Evolutionary conservation across 2,113 vertebrate genomes (phyloP), one percentile per base, ranked within the genome.

Genomic region (Lampris incognitus): DNA sequence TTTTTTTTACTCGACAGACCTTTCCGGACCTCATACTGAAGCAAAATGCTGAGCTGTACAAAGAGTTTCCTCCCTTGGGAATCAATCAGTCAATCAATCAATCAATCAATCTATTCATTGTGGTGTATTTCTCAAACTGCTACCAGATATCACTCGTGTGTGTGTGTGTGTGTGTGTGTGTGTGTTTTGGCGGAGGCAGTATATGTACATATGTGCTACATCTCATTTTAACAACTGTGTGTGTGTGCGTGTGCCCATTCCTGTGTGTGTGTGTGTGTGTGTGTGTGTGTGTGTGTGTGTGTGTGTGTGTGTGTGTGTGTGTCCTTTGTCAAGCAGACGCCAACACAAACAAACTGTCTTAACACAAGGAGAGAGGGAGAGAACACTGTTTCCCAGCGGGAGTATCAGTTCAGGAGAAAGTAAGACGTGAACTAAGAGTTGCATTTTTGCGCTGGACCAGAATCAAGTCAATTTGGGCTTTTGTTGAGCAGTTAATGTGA

Each of bases 321-420:
- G 81, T 61, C 69, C 51, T 41, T 57, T 78, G 64, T 81, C 41
- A 49, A 75, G 83, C 60, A 75, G 41, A 72, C 11, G 72, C 62
- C 40, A 69, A 82, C 69, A 75, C 66, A 66, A 87, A 88, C 48
- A 78, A 57, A 56, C 60, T 1, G 75, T 67, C 55, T 54, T 70
- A 66, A 74, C 64, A 69, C 66, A 52, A 82, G 65, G 68, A 75
- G 80, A 55, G 51, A 72, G 56, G 50, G 13, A 71, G 40, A 72
- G 60, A 83, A 62, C 24, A 83, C 2, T 8, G 58, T 62, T 73
- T 51, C 41, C 76, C 69, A 70, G 13, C 46, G 69, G 69, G 50
- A 82, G 41, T 46, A 69, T 82, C 66, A 68, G 36, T 58, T 58
- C 76, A 62, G 78, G 76, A 59, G 57, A 36, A 64, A 39, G 24